Conservation (phyloP, 2,888 invertebrate species). For the Sericinus montela region DNA sequence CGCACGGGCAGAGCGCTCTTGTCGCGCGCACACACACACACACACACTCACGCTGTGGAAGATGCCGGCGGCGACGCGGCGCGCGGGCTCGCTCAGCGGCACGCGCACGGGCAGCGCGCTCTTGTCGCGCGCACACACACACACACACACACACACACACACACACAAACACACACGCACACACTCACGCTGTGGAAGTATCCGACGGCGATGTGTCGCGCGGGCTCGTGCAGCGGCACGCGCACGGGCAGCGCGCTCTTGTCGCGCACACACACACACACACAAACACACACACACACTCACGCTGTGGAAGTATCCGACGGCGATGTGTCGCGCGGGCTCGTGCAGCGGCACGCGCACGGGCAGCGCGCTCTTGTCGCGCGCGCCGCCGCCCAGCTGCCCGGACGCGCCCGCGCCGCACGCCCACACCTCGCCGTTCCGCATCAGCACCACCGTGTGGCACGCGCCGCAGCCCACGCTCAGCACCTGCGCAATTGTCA, state of each 20-base stretch:
- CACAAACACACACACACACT: conserved; percentile 66
- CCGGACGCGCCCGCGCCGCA: conserved; percentile 89
- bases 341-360: conserved; percentile 58
- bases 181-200: background rate
- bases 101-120: too few species aligned
- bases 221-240: background rate
- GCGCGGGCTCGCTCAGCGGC: too few species aligned
- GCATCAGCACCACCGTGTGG: conserved; percentile 85
- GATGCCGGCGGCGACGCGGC: conserved; percentile 78
- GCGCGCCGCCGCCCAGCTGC: conserved; percentile 82
- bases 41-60: conserved; percentile 81
- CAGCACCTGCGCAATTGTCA: conserved; percentile 40
- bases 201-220: background rate
- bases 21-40: too few species aligned
- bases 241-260: background rate
- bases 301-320: conserved; percentile 83
- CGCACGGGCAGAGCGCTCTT: conserved; percentile 81
- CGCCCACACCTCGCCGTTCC: conserved; percentile 83
- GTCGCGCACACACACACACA: too few species aligned
- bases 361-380: conserved; percentile 82
- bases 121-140: too few species aligned
- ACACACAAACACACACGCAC: conserved; percentile 25
- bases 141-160: too few species aligned
- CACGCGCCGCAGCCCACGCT: conserved; percentile 82
- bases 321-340: conserved; percentile 66